Percentiles rank a stretch among this genome's conserved stretches.
phyloP scores from a whole-genome alignment of 1,140 invertebrate genomes.

The Ladona fulva region DNA sequence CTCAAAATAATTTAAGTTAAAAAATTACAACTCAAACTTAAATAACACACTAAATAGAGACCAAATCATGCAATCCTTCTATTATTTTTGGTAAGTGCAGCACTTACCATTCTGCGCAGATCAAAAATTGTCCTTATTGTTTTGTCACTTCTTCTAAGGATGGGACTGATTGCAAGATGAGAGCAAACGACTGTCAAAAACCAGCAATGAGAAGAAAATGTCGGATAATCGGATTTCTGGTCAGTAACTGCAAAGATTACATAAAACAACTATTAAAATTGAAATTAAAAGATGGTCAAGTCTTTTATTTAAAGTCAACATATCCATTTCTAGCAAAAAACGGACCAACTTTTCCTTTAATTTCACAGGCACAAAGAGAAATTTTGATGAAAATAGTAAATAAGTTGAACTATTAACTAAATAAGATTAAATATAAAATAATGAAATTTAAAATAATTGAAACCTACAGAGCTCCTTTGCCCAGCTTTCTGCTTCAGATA shows the following conservation, averaged over 20 bases:
- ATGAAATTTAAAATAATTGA: background rate
- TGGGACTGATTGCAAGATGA: conserved; percentile 81
- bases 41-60: too few species aligned
- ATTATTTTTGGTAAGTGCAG: too few species aligned
- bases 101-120: conserved; percentile 66
- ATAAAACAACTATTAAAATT: too few species aligned
- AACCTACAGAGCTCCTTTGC: conserved; percentile 52
- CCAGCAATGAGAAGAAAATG: conserved; percentile 76
- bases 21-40: too few species aligned
- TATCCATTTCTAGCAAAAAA: too few species aligned
- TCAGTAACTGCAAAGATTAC: conserved; percentile 22
- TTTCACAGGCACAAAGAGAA: too few species aligned
- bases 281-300: conserved; percentile 13
- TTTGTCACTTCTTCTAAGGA: conserved; percentile 78
- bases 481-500: conserved; percentile 72
- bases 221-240: conserved; percentile 14
- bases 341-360: too few species aligned
- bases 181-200: conserved; percentile 90
- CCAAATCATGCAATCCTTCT: too few species aligned
- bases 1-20: too few species aligned
- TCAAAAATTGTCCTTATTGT: conserved; percentile 73
- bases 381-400: too few species aligned
- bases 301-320: background rate
- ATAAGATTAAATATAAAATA: background rate
- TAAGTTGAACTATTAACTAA: too few species aligned